Evolutionary conservation across 1,140 invertebrate genomes (phyloP).

Genomic region (Kradibia gibbosae): DNA sequence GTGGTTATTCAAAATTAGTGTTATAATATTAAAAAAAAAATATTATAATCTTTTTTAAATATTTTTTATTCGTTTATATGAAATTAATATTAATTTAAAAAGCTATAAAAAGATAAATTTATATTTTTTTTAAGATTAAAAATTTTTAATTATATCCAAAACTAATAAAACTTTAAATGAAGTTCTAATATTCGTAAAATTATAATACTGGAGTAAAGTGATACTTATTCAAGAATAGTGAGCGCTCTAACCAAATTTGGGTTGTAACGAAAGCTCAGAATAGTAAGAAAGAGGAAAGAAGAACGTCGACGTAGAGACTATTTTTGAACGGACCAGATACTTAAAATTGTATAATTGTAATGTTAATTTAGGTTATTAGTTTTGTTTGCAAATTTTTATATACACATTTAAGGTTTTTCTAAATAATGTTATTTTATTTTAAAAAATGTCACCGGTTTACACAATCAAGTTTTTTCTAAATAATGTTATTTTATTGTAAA

Average conservation of each 20-base stretch:
- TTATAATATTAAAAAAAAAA: no score
- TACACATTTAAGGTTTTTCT: neutral
- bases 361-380: neutral
- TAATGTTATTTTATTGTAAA: neutral
- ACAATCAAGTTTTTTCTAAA: neutral
- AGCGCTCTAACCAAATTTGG: conserved; percentile 71
- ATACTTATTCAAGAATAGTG: conserved; percentile 23
- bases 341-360: conserved; percentile 59
- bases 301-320: conserved; percentile 61
- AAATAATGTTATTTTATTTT: neutral
- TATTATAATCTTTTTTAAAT: no score
- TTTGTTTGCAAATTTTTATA: neutral
- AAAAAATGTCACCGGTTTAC: neutral
- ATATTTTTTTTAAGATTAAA: no score
- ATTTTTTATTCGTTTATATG: no score
- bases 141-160: neutral
- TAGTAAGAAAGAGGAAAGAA: conserved; percentile 32
- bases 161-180: neutral
- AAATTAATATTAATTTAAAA: no score
- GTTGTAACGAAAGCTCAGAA: conserved; percentile 57
- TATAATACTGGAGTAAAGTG: conserved; percentile 11
- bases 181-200: neutral
- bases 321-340: conserved; percentile 69
- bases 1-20: no score
- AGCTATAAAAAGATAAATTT: no score